Evolutionary conservation across 2,888 invertebrate genomes (phyloP).

Genomic region (Anaspis maculata): DNA sequence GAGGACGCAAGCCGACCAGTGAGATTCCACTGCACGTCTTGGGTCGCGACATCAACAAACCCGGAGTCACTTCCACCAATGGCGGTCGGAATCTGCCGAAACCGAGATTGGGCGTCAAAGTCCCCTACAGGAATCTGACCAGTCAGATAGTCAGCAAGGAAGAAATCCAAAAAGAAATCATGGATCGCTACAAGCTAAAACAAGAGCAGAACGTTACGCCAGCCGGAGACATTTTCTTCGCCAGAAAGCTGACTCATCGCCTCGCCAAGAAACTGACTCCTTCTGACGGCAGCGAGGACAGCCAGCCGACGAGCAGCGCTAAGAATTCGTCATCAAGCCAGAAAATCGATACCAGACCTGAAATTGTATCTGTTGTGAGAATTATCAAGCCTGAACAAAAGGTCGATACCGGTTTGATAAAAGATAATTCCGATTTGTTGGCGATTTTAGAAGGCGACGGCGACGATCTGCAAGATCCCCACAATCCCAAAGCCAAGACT

Average conservation of each 20-base stretch:
- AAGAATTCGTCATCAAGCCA: no score
- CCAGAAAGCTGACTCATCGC: conserved; percentile 47
- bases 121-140: conserved; percentile 43
- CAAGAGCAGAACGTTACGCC: conserved; percentile 37
- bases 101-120: conserved; percentile 41
- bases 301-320: not conserved
- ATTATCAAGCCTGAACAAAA: conserved; percentile 6
- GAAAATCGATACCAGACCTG: conserved; percentile 9
- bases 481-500: conserved; percentile 20
- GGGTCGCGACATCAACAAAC: conserved; percentile 40
- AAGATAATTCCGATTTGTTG: conserved; percentile 47
- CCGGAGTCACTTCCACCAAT: conserved; percentile 35
- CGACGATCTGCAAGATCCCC: conserved; percentile 26
- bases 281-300: conserved; percentile 10
- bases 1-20: conserved; percentile 22
- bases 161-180: conserved; percentile 48
- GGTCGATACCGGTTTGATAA: conserved; percentile 18
- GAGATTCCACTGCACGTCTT: conserved; percentile 39
- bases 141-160: conserved; percentile 49
- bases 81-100: conserved; percentile 38
- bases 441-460: conserved; percentile 51
- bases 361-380: no score
- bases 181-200: conserved; percentile 44
- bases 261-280: conserved; percentile 26
- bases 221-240: conserved; percentile 46